Evolutionary conservation across 2,888 invertebrate genomes (phyloP), one percentile per base, ranked within the genome.

Genomic region (Catocala sponsa): DNA sequence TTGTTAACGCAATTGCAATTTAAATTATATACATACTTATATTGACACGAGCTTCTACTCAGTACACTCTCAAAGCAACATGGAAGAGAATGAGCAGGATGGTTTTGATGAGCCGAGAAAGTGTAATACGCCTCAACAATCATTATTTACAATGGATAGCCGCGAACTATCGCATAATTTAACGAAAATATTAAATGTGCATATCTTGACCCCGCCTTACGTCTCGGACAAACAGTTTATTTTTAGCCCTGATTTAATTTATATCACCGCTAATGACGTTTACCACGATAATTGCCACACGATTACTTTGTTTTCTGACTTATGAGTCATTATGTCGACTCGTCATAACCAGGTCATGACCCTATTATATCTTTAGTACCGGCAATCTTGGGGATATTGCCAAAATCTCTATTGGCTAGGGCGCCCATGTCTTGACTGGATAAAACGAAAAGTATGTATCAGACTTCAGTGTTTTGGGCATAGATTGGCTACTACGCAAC

Each of bases 321-420:
- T 57, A 51, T 52, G 52, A 52, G 25, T 58, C 44, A 57, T 50
- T 43, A 13, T 50, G 43, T 46, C 46, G 58, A 46, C 12, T 52
- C 44, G 25, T 51, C 50, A 51, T 57, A 58, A 52, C 46, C 32
- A 52, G 58, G 58, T 52, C 58, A 46, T 58, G 58, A 58, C 51
- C 58, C 43, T 52, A 58, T 58, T 52, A 44, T 57, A 52, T 41
- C 46, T 51, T 52, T 47, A 56, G 32, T 33, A 47, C 48, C 15
- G 42, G 35, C 51, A 56, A 55, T 61, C 32, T 38, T 32, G 46
- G 42, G 41, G 32, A 46, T 52, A 46, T 52, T 55, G 51, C 46
- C 58, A 58, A 58, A 58, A 52, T 55, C 47, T 48, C 13, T 52
- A 47, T 52, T n/a, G 42, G n/a, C 15, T 43, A 25, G 42, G 25